A percentile compares a stretch with the other conserved stretches of the same genome.
phyloP scores from a whole-genome alignment of 2,888 invertebrate genomes.

The Noctua janthina region DNA sequence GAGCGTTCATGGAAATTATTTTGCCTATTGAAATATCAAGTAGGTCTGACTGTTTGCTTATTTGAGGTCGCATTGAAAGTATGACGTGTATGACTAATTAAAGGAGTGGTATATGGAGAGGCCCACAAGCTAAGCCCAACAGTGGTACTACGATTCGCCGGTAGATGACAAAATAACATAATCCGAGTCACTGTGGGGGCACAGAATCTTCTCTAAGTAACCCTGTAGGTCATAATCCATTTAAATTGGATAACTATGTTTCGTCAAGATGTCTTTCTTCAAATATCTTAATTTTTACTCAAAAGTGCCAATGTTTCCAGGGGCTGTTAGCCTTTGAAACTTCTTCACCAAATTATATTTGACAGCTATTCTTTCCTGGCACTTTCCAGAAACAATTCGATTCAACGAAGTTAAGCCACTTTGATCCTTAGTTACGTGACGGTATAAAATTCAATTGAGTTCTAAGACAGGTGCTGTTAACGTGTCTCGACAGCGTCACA shows the following conservation, averaged over 20 bases:
- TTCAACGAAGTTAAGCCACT: slow-evolving; percentile 45
- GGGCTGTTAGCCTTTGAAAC: neutral
- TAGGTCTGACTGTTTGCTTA: neutral
- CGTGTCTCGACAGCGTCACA: slow-evolving; percentile 14
- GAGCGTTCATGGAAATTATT: neutral
- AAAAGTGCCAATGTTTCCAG: neutral
- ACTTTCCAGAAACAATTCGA: slow-evolving; percentile 42
- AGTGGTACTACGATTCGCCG: neutral
- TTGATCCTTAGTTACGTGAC: slow-evolving; percentile 49
- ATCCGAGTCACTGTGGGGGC: neutral
- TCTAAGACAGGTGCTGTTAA: slow-evolving; percentile 52
- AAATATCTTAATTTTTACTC: neutral
- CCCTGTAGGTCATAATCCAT: neutral
- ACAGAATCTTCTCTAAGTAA: neutral
- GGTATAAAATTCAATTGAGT: slow-evolving; percentile 56
- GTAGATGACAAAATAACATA: neutral
- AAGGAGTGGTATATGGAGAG: neutral
- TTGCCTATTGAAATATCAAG: neutral
- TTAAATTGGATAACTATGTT: neutral
- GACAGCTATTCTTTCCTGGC: slow-evolving; percentile 26
- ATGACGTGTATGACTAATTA: neutral
- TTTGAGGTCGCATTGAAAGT: neutral
- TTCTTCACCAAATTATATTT: slow-evolving; percentile 17
- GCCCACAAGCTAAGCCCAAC: neutral
- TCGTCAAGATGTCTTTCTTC: neutral